phyloP scores from a whole-genome alignment of 2,797 vertebrate genomes.

The Moxostoma hubbsi region DNA sequence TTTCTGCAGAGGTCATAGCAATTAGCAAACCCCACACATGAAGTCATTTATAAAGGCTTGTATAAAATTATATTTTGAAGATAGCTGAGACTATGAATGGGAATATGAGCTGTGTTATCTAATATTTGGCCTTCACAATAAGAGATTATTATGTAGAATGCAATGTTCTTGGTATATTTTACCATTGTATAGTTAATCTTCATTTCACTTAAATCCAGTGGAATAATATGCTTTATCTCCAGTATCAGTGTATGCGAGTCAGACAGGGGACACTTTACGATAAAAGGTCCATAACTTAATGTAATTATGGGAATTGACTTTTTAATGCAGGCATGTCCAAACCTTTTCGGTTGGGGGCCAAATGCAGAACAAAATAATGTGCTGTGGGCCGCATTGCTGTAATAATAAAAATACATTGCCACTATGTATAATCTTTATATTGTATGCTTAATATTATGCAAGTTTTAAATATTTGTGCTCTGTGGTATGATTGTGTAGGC shows the following conservation, averaged over 20 bases:
- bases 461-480: too few species aligned
- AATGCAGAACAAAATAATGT: too few species aligned
- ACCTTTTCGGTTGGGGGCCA: background rate
- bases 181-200: background rate
- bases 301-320: background rate
- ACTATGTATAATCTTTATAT: too few species aligned
- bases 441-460: too few species aligned
- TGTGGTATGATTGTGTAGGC: too few species aligned
- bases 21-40: background rate
- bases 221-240: background rate
- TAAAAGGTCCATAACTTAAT: background rate
- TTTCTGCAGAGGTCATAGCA: slow-evolving; percentile 25
- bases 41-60: background rate
- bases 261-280: slow-evolving; percentile 16
- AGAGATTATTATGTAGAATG: background rate
- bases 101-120: background rate
- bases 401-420: too few species aligned
- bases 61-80: too few species aligned
- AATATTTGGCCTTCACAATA: background rate
- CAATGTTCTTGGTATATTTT: background rate
- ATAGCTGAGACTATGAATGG: background rate
- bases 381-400: too few species aligned
- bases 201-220: background rate
- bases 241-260: background rate
- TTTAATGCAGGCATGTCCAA: background rate